Conservation (phyloP, 1,140 invertebrate species). For the Adoxophyes honmai region DNA sequence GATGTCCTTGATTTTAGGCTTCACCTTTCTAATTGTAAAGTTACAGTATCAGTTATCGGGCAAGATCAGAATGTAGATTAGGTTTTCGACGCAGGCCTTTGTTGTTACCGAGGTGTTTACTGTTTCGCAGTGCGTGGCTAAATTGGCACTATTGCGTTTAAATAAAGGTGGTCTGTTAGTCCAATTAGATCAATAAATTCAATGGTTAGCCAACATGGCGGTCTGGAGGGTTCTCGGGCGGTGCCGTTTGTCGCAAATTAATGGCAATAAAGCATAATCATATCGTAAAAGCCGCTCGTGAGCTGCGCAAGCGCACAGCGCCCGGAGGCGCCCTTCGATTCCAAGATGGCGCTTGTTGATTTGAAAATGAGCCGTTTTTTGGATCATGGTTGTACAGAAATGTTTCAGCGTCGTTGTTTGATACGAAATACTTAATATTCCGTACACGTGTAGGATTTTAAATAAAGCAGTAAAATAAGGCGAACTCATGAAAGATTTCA, state of each 20-base stretch:
- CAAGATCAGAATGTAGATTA: constrained; percentile 27
- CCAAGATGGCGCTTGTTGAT: constrained; percentile 36
- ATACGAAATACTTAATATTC: not conserved
- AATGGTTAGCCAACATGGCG: constrained; percentile 38
- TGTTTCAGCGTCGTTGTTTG: no score
- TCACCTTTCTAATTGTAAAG: constrained; percentile 36
- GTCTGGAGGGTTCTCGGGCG: constrained; percentile 43
- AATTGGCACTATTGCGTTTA: constrained; percentile 7
- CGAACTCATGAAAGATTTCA: no score
- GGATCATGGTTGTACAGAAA: no score
- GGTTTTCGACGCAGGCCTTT: not conserved
- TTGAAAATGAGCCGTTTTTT: constrained; percentile 32
- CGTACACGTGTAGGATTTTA: no score
- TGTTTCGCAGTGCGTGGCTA: constrained; percentile 18
- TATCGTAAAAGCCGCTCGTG: constrained; percentile 51
- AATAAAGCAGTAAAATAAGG: no score
- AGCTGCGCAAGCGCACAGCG: constrained; percentile 35
- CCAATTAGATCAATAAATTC: constrained; percentile 32
- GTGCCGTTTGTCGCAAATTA: constrained; percentile 64
- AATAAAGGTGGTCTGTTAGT: constrained; percentile 19
- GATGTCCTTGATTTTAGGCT: constrained; percentile 26
- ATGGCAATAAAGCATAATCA: constrained; percentile 68
- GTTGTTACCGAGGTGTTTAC: not conserved
- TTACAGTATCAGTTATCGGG: constrained; percentile 28
- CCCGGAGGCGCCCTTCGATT: constrained; percentile 38